These are phyloP conservation scores for Spicauda simplicius DNA, from an alignment of 2,888 invertebrate genomes.

Conservation along the genomic window DNA sequence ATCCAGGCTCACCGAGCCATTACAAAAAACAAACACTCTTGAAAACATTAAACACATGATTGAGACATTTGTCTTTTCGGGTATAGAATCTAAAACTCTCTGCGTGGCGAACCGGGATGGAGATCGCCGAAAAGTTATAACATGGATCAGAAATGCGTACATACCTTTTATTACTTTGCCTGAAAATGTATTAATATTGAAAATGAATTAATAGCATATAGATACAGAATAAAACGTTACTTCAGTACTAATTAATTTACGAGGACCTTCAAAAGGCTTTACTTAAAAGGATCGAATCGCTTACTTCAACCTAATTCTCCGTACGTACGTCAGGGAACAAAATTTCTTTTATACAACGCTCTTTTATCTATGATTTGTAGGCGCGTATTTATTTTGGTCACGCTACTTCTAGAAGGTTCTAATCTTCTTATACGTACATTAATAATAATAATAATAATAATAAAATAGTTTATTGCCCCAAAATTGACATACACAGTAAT, in stretches of 20 bases:
- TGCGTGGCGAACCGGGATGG: no score
- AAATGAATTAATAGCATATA: neutral
- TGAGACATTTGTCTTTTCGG: no score
- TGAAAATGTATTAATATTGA: neutral
- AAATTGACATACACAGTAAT: no score
- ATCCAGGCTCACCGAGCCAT: no score
- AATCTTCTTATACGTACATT: neutral
- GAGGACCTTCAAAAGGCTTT: conserved; percentile 24
- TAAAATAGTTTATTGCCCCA: no score
- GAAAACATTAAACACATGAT: no score
- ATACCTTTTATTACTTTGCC: neutral
- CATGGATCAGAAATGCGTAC: no score
- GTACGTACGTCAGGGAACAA: conserved; percentile 22
- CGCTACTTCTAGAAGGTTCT: conserved; percentile 16
- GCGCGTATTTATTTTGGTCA: conserved; percentile 23
- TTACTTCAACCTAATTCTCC: conserved; percentile 11
- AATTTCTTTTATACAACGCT: conserved; percentile 37
- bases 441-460: no score
- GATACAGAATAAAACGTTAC: neutral
- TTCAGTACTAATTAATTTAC: conserved; percentile 25
- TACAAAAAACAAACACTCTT: no score
- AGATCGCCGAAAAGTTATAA: no score
- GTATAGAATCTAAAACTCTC: no score
- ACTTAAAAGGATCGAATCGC: conserved; percentile 30
- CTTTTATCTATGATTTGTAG: conserved; percentile 41